Base-by-base conservation (phyloP, 2,797 vertebrate species). In the Dicrostonyx torquatus region DNA sequence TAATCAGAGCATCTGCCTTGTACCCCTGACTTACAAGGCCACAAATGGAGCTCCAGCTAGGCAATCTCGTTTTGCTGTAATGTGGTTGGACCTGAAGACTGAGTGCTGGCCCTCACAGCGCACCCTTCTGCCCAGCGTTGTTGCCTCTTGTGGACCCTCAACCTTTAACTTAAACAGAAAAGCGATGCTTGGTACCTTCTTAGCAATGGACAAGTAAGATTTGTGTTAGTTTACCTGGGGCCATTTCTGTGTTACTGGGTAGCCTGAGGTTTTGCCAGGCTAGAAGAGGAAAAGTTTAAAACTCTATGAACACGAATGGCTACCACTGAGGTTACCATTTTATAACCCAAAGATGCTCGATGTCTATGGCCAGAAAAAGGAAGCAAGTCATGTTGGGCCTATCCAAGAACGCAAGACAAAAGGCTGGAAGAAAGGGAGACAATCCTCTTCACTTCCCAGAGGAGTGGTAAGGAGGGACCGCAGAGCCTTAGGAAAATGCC, bases 1-100 rank as follows among this genome's bases (percentile, higher is more conserved):
- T 95, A 97, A 96, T 91, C 89, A 79, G 34, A 91, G 89, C 72
- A 93, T 97, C 95, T 95, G 91, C 95, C 75, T 64, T 3, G 34
- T 66, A 89, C 88, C 66, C 87, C 94, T 94, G 93, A 77, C 89
- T 96, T 93, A 93, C 20, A 87, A 89, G 93, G 93, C 95, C 94
- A 92, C 95, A 97, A 90, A 84, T 76, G 70, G 85, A 94, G 90
- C 90, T 96, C 88, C 86, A 93, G 75, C 72, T 13, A 72, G 48
- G 93, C 75, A 90, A 87, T 92, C 83, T 93, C 72, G 79, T 93
- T 94, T 96, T 64, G 84, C 94, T 83, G 37, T 93, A 88, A 84
- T 72, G 64, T 87, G 93, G 95, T 87, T 93, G 93, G 68, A 34
- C n/a, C 73, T 75, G 60, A 50, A 82, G 79, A 95, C 82, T 90